Evolutionary conservation across 2,113 vertebrate genomes (phyloP).

Genomic region (Puffinus mauretanicus): DNA sequence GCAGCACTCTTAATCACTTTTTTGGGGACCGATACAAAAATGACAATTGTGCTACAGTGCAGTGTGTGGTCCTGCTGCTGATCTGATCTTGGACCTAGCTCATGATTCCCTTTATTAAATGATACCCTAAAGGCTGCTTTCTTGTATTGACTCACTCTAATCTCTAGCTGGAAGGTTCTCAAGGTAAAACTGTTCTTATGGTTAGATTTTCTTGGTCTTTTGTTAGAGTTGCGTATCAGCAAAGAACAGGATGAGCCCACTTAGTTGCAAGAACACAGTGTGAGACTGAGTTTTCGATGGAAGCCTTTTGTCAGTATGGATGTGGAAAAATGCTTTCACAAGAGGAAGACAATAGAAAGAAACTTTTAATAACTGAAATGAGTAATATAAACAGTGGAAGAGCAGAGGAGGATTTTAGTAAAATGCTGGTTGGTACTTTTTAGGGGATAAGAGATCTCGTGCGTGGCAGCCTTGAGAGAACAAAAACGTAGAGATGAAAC

Average conservation of each 20-base stretch:
- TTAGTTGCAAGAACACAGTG: not conserved
- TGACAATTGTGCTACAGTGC: not conserved
- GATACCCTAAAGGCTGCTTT: not conserved
- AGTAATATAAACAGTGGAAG: not conserved
- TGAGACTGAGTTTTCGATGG: not conserved
- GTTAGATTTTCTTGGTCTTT: not conserved
- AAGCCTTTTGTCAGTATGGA: not conserved
- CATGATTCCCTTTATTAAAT: not conserved
- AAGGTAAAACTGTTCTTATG: not conserved
- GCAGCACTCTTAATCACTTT: not conserved
- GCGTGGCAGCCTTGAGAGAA: not conserved
- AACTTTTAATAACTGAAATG: not conserved
- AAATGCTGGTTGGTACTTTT: not conserved
- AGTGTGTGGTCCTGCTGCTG: not conserved
- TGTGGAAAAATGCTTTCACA: not conserved
- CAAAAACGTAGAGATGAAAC: not conserved
- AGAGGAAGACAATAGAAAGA: not conserved
- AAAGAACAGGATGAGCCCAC: not conserved
- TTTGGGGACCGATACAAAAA: not conserved
- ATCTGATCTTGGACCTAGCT: not conserved
- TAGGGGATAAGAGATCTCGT: not conserved
- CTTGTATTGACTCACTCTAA: not conserved
- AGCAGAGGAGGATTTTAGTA: not conserved
- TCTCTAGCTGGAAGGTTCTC: not conserved
- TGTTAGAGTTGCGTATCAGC: not conserved